Evolutionary conservation across 1,140 invertebrate species (phyloP).

Genomic region (Bradynema listronoti): DNA sequence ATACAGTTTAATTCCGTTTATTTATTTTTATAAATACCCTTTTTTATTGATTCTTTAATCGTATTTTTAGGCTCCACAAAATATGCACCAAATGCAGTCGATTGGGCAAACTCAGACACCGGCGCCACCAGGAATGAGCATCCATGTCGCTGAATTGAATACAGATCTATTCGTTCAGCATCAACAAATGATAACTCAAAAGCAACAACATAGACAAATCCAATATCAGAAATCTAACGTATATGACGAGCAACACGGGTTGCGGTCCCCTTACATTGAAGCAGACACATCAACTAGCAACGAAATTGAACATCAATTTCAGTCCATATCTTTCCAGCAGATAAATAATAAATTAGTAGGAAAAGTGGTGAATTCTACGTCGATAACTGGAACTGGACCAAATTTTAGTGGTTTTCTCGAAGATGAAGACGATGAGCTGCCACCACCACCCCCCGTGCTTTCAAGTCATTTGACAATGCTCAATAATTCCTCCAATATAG

Average conservation of each 20-base stretch:
- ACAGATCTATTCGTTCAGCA: not conserved
- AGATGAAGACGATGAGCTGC: slow-evolving; percentile 37
- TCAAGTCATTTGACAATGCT: slow-evolving; percentile 6
- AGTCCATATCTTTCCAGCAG: too few relatives aligned
- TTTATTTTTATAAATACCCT: not conserved
- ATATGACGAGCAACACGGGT: too few relatives aligned
- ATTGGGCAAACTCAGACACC: not conserved
- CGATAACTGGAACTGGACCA: too few relatives aligned
- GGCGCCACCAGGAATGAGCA: slow-evolving; percentile 38
- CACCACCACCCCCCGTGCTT: slow-evolving; percentile 30
- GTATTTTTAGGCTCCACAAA: slow-evolving; percentile 6
- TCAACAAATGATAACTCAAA: not conserved
- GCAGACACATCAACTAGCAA: too few relatives aligned
- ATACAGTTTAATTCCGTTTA: not conserved
- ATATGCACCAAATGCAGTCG: slow-evolving; percentile 5
- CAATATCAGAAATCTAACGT: too few relatives aligned
- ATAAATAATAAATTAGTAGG: too few relatives aligned
- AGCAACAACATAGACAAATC: not conserved
- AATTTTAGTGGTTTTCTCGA: too few relatives aligned
- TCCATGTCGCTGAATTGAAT: slow-evolving; percentile 6
- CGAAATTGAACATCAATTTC: too few relatives aligned
- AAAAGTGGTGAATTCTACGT: too few relatives aligned
- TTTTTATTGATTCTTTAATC: not conserved
- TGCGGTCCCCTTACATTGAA: too few relatives aligned
- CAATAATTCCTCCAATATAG: not conserved